Percentiles rank a stretch among this genome's conserved stretches.
phyloP scores from a whole-genome alignment of 2,113 vertebrate species.

The Pteropus alecto region DNA sequence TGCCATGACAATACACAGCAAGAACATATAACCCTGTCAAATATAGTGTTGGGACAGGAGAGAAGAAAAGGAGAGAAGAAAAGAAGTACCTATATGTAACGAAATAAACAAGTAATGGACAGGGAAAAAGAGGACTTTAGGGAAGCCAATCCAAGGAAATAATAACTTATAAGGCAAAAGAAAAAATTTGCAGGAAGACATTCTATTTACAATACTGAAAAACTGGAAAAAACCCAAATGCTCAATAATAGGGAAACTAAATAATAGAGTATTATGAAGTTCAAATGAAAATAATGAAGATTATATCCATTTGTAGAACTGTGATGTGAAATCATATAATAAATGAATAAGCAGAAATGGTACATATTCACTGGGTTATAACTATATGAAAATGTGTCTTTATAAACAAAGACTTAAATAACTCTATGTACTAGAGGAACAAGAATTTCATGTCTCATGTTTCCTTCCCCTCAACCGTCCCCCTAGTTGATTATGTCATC shows the following conservation, averaged over 20 bases:
- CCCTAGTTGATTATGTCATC: not conserved
- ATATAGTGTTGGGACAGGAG: not conserved
- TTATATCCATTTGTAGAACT: slow-evolving; percentile 29
- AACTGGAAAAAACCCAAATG: slow-evolving; percentile 33
- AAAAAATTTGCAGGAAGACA: not conserved
- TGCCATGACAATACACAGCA: not conserved
- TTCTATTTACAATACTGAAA: slow-evolving; percentile 37
- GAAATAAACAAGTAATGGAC: not conserved
- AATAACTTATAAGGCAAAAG: not conserved
- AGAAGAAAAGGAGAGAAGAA: not conserved
- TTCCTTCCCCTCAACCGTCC: not conserved
- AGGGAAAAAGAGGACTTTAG: not conserved
- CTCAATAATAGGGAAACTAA: slow-evolving; percentile 39
- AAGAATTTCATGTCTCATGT: not conserved
- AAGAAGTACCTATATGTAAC: not conserved
- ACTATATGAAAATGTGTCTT: not conserved
- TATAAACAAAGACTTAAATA: slow-evolving; percentile 14
- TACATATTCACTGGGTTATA: not conserved
- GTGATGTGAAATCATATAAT: slow-evolving; percentile 22
- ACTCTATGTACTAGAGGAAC: not conserved
- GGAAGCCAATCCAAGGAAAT: slow-evolving; percentile 25
- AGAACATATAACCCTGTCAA: not conserved
- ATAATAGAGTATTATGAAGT: slow-evolving; percentile 42
- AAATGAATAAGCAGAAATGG: slow-evolving; percentile 30
- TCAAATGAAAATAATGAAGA: slow-evolving; percentile 58